Percentiles rank a stretch among this genome's conserved stretches.
These are phyloP conservation scores for Achlya flavicornis DNA, from an alignment of 2,888 invertebrate genomes.

Conservation along the genomic window DNA sequence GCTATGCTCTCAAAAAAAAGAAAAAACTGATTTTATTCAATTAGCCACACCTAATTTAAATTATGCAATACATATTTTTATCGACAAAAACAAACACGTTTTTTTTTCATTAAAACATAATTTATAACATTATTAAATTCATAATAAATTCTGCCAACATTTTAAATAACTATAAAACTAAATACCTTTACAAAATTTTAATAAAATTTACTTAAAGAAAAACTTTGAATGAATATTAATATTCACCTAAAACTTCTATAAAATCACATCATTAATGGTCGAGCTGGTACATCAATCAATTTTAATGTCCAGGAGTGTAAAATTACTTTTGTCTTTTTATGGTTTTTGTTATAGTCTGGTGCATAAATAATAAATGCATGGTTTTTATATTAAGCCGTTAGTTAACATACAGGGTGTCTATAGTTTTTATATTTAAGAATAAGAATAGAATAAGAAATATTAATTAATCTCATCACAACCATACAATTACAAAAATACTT, in stretches of 20 bases:
- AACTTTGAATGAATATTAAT: constrained; percentile 11
- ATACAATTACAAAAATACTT: too few species aligned
- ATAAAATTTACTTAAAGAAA: too few species aligned
- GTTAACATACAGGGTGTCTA: neutral
- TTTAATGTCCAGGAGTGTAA: constrained; percentile 5
- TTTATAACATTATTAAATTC: neutral
- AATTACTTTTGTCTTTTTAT: constrained; percentile 13
- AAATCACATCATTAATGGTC: constrained; percentile 12
- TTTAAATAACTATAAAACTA: neutral
- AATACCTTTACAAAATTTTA: neutral
- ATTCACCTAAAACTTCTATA: constrained; percentile 7
- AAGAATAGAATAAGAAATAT: too few species aligned
- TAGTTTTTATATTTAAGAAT: neutral
- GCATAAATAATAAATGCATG: constrained; percentile 1
- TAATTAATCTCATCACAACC: too few species aligned
- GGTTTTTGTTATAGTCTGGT: neutral
- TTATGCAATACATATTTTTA: neutral
- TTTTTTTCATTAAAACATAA: neutral
- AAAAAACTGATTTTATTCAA: neutral
- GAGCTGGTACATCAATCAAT: constrained; percentile 2
- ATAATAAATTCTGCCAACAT: neutral
- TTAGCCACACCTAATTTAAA: constrained; percentile 1
- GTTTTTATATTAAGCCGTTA: constrained; percentile 1
- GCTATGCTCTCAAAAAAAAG: too few species aligned
- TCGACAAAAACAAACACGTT: neutral